Evolutionary conservation across 2,797 vertebrate genomes (phyloP), one percentile per base, ranked within the genome.

Genomic region (Diceros bicornis): DNA sequence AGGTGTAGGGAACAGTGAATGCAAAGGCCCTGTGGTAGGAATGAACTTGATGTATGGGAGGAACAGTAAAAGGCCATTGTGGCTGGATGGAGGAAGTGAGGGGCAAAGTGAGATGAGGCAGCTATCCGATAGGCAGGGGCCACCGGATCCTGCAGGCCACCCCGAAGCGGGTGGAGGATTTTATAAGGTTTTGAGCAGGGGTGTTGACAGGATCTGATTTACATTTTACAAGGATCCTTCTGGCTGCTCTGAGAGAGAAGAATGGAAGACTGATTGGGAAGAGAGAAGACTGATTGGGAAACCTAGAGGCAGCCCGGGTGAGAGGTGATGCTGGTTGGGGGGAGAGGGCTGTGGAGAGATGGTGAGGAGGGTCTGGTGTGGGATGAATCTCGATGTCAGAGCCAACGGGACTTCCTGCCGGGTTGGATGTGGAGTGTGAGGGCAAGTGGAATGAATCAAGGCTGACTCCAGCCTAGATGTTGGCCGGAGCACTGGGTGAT

Each of bases 21-120:
- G 69, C 23, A 72, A 75, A 97, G 87, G 50, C 41, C 34, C 92
- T 86, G 86, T 59, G 93, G 47, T 66, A 78, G 85, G 37, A 59
- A 84, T 44, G 86, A 69, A 23, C 23, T 34, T 23, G n/a, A 34
- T 41, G 37, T 61, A 34, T 77, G 52, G 12, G 47, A 72, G 55
- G 77, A 72, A 61, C 6, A 44, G 20, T 59, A 44, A n/a, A 61
- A 77, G 47, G 32, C n/a, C 27, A 2, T 18, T 44, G 25, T 81
- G 71, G 37, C 57, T 25, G 17, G 44, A 14, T 32, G 52, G 13
- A 50, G 29, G 14, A 68, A 57, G 25, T 14, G 2, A 47, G 52
- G 61, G 61, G 21, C 9, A 16, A 29, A 62, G 14, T 37, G n/a
- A 86, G 47, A 21, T 44, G 41, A 41, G 9, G 32, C 44, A 5